Base-by-base conservation (phyloP, 1,140 invertebrate species). In the Procambarus virginalis region DNA sequence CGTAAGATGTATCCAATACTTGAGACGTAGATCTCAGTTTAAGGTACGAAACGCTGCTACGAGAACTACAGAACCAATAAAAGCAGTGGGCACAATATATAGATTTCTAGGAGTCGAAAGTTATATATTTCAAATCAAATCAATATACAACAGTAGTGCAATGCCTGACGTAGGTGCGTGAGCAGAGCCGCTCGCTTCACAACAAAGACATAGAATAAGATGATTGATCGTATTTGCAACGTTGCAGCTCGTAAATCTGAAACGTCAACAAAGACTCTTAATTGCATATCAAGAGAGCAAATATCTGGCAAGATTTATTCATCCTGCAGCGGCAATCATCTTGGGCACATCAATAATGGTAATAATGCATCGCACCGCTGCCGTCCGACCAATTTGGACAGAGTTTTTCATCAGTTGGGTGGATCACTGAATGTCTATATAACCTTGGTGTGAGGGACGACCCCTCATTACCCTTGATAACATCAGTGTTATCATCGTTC, bases 241-340 rank as follows among this genome's bases (percentile, higher is more conserved):
- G n/a, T 73, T 73, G n/a, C 2, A 34, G 5, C n/a, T 73, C 68
- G 22, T 73, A 73, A 73, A 73, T 73, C 68, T 73, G 68, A 73
- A 34, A 73, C 68, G 68, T 73, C 68, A 73, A 73, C 68, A 73
- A 73, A 73, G 68, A 34, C 5, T 34, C 68, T 73, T 73, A 73
- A 73, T 73, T 73, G 68, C 68, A 73, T 20, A 73, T 73, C 68
- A 73, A 73, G 68, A 73, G 22, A 73, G 68, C 68, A 73, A 73
- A 73, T 34, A 73, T 73, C 68, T 34, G 68, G 68, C 34, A 10
- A 34, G 68, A 73, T 73, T 73, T 73, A 73, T 73, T 34, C 68
- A 73, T 34, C 68, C 68, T 73, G 64, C 68, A 34, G 6, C 6
- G 68, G 5, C 8, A 73, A 73, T 73, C 68, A 73, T 34, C 68